Percentiles rank a stretch among this genome's conserved stretches.
These are phyloP conservation scores for Odontamblyopus lacepedii DNA, from an alignment of 2,797 vertebrate species.

Conservation along the genomic window DNA sequence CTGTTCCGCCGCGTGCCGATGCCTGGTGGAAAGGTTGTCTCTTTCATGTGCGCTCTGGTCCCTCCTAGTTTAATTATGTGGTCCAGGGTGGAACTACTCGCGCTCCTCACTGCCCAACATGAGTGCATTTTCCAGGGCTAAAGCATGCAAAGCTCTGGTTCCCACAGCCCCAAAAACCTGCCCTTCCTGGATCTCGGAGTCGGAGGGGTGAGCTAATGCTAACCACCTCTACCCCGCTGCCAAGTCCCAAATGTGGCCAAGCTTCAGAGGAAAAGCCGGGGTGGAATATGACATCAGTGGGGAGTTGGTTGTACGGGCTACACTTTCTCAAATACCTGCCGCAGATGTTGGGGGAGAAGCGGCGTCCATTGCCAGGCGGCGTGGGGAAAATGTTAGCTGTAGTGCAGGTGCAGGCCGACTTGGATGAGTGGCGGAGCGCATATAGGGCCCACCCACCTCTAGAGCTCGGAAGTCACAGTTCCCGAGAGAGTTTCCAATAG, in stretches of 20 bases:
- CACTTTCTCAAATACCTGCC: slow-evolving; percentile 46
- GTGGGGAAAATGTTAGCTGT: not conserved
- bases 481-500: no score
- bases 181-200: slow-evolving; percentile 63
- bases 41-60: slow-evolving; percentile 71
- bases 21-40: slow-evolving; percentile 66
- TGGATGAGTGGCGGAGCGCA: no score
- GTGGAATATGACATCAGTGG: slow-evolving; percentile 70
- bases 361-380: not conserved
- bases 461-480: no score
- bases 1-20: slow-evolving; percentile 72
- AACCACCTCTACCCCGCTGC: slow-evolving; percentile 66
- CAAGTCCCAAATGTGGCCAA: slow-evolving; percentile 65
- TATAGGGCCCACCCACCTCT: no score
- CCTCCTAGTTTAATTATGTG: slow-evolving; percentile 74
- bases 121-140: slow-evolving; percentile 65
- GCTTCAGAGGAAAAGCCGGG: slow-evolving; percentile 62
- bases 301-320: slow-evolving; percentile 59
- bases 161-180: slow-evolving; percentile 50
- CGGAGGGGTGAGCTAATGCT: slow-evolving; percentile 69
- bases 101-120: slow-evolving; percentile 40
- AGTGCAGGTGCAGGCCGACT: not conserved
- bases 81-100: slow-evolving; percentile 69
- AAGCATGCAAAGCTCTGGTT: slow-evolving; percentile 51
- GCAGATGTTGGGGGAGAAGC: not conserved